These are phyloP conservation scores for Maconellicoccus hirsutus DNA, from an alignment of 1,140 invertebrate species.

Conservation along the genomic window DNA sequence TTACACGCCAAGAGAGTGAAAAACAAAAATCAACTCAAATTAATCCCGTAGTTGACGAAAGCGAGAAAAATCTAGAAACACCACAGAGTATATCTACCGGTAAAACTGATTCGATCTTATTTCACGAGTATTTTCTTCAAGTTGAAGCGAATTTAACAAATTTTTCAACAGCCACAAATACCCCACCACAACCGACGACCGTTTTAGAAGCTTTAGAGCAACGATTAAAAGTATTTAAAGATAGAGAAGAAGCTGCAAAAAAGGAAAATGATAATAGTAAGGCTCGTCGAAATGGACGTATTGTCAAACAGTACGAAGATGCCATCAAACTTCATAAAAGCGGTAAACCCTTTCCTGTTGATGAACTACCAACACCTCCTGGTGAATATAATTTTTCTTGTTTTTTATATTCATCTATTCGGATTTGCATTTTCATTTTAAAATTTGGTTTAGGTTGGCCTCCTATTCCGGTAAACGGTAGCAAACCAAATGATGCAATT, in stretches of 20 bases:
- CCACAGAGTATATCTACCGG: not conserved
- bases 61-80: not conserved
- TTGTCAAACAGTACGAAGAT: slow-evolving; percentile 88
- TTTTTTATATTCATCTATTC: no score
- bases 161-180: not conserved
- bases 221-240: slow-evolving; percentile 63
- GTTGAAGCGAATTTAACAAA: no score
- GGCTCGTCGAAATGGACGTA: slow-evolving; percentile 72
- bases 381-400: slow-evolving; percentile 40
- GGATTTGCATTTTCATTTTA: no score
- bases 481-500: not conserved
- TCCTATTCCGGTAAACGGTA: not conserved
- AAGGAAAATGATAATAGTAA: slow-evolving; percentile 70
- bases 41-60: not conserved
- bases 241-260: slow-evolving; percentile 58
- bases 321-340: slow-evolving; percentile 67
- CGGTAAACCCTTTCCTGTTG: slow-evolving; percentile 61
- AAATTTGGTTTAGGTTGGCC: not conserved
- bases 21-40: not conserved
- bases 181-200: slow-evolving; percentile 38
- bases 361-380: slow-evolving; percentile 79
- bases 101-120: not conserved
- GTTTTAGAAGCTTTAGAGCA: slow-evolving; percentile 72
- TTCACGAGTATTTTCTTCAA: not conserved
- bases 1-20: not conserved